These are phyloP conservation scores for Philopotamus ludificatus DNA, from an alignment of 1,140 invertebrate species.

Conservation along the genomic window DNA sequence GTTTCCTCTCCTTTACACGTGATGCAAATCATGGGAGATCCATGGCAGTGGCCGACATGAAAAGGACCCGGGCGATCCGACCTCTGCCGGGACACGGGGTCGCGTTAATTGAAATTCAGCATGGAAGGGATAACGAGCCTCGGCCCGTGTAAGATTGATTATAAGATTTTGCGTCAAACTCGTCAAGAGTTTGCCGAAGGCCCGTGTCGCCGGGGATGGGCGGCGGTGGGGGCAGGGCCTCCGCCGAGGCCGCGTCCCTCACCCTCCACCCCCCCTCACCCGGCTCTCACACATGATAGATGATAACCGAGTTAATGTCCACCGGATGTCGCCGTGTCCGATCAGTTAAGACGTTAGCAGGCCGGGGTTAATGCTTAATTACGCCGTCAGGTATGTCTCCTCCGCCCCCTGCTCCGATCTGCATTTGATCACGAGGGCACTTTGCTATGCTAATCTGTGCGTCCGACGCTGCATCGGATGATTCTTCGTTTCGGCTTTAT, in stretches of 20 bases:
- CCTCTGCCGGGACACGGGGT: constrained; percentile 43
- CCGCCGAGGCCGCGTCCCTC: no score
- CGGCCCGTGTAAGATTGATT: constrained; percentile 40
- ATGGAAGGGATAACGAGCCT: constrained; percentile 55
- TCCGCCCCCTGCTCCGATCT: no score
- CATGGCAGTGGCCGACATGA: not conserved
- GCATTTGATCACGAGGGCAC: no score
- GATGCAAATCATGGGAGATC: constrained; percentile 33
- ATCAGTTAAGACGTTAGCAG: constrained; percentile 4
- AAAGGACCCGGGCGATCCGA: constrained; percentile 5
- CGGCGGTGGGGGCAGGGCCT: not conserved
- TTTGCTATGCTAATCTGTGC: no score
- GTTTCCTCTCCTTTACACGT: not conserved
- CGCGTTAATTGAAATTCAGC: constrained; percentile 56
- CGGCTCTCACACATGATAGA: not conserved
- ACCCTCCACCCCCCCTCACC: not conserved
- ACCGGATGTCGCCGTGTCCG: not conserved
- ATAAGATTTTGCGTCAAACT: constrained; percentile 36
- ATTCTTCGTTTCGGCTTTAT: no score
- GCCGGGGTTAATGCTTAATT: no score
- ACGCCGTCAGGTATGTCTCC: no score
- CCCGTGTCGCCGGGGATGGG: not conserved
- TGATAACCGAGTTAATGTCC: not conserved
- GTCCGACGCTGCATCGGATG: no score
- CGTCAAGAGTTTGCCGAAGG: constrained; percentile 20